Conservation (phyloP, 2,113 vertebrate species). For the Thinocorus orbignyianus region DNA sequence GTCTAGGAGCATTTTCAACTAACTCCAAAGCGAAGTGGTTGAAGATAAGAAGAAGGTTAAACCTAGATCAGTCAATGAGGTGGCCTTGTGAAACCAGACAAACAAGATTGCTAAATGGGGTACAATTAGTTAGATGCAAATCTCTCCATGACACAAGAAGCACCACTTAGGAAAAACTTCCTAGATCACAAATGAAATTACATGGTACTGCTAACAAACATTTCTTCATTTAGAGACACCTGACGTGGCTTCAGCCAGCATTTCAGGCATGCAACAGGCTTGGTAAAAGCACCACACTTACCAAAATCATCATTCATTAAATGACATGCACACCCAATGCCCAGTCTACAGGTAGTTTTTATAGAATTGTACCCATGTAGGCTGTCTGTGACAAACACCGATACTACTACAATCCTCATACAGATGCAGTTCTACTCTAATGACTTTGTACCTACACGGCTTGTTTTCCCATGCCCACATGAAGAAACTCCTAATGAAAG, state of each 20-base stretch:
- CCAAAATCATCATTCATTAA: background rate
- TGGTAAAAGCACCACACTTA: background rate
- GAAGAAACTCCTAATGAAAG: background rate
- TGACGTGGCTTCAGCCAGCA: background rate
- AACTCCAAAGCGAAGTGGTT: background rate
- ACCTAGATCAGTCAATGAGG: background rate
- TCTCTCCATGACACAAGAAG: background rate
- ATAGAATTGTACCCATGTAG: background rate
- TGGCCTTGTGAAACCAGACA: background rate
- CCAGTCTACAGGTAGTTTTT: background rate
- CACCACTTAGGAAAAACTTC: background rate
- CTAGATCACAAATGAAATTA: conserved; percentile 27
- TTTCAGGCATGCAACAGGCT: background rate
- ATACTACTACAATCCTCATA: background rate
- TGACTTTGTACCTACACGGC: background rate
- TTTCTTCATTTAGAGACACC: background rate
- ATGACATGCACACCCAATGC: fast-evolving
- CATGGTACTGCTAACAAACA: background rate
- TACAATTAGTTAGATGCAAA: conserved; percentile 9
- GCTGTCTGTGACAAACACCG: background rate
- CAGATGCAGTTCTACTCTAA: background rate
- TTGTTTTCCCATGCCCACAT: background rate
- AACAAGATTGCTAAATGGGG: background rate
- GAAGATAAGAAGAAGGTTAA: conserved; percentile 11
- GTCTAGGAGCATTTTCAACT: background rate